Conservation (phyloP, 37 sponge, comb jelly and placozoan genomes). For the Agelas oroides region DNA sequence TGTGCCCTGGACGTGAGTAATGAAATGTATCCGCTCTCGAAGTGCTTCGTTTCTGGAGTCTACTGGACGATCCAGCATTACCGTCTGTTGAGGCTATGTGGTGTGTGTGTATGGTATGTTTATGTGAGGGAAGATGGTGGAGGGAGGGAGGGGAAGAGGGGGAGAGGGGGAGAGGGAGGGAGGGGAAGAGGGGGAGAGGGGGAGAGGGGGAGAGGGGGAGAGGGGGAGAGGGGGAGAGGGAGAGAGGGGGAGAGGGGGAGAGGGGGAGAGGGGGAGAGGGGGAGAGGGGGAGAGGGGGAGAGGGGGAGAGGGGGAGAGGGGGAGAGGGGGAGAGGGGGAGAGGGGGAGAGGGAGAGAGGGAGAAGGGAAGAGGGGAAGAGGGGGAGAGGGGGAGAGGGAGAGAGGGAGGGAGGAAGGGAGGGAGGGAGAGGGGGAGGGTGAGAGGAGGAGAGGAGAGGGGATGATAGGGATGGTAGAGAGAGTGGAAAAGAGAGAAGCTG, state of each 20-base stretch:
- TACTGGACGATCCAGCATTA: neutral
- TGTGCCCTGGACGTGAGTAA: neutral
- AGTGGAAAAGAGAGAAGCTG: neutral
- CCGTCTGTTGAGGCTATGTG: neutral
- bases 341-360: too few relatives aligned
- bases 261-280: neutral
- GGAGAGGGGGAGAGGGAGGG: neutral
- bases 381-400: neutral
- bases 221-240: neutral
- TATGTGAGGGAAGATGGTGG: neutral
- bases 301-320: neutral
- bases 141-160: neutral
- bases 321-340: neutral
- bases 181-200: neutral
- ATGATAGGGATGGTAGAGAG: neutral
- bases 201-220: neutral
- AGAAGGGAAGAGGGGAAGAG: neutral
- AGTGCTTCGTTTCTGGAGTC: neutral
- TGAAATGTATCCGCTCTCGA: neutral
- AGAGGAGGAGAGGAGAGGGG: neutral
- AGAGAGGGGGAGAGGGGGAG: neutral
- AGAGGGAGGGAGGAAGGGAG: neutral
- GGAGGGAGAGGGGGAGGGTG: neutral
- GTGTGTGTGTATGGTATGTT: neutral
- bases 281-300: neutral